Conservation (phyloP, 30 jellyfish, hydroid and myxozoan genomes). For the Aurelia sp. region DNA sequence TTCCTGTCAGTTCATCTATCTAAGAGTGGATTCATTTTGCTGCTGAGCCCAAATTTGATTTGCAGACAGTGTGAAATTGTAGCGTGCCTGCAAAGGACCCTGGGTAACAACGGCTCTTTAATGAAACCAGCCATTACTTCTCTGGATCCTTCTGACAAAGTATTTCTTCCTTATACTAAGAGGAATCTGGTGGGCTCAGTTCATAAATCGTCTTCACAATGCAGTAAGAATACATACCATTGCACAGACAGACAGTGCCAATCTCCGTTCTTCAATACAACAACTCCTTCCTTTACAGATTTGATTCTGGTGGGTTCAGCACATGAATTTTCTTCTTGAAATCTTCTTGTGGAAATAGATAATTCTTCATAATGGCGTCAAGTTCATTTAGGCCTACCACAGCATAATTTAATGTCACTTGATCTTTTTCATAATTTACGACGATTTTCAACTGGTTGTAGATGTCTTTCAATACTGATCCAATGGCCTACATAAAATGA, state of each 20-base stretch:
- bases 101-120: too few species aligned
- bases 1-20: too few species aligned
- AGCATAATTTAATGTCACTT: constrained; percentile 38
- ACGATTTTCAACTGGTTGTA: constrained; percentile 67
- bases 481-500: constrained; percentile 57
- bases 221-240: too few species aligned
- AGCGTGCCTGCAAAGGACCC: too few species aligned
- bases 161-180: too few species aligned
- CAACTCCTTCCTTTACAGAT: too few species aligned
- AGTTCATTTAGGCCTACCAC: constrained; percentile 70
- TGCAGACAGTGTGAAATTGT: too few species aligned
- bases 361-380: constrained; percentile 59
- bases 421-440: constrained; percentile 39
- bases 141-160: too few species aligned
- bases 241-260: not conserved
- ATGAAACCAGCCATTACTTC: too few species aligned
- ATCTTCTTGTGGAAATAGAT: constrained; percentile 40
- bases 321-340: constrained; percentile 62
- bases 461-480: constrained; percentile 50
- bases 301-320: constrained; percentile 1
- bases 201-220: not conserved
- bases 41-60: too few species aligned
- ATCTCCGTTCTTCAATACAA: not conserved
- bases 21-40: too few species aligned
- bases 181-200: not conserved